These are phyloP conservation scores for Aphrophora alni DNA, from an alignment of 2,888 invertebrate species.

Conservation along the genomic window DNA sequence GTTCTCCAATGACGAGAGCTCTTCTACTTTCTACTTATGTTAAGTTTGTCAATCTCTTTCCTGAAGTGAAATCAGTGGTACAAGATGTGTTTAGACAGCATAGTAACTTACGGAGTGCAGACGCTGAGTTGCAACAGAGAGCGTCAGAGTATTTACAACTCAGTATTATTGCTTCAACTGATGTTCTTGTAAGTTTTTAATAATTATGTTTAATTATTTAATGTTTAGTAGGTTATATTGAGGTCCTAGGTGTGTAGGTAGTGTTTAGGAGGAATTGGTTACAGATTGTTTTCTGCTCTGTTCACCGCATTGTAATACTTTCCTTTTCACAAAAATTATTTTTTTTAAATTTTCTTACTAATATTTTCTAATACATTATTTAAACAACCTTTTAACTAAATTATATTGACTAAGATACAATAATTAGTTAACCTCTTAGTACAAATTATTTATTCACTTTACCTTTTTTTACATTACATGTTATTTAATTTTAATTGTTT, in stretches of 20 bases:
- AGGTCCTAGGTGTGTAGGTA: conserved; percentile 14
- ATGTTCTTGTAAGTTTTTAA: conserved; percentile 74
- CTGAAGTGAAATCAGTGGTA: conserved; percentile 95
- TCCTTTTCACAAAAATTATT: too few relatives aligned
- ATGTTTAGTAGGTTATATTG: background rate
- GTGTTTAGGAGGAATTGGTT: background rate
- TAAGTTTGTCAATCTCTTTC: conserved; percentile 98
- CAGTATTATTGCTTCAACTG: conserved; percentile 94
- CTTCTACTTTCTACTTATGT: conserved; percentile 97
- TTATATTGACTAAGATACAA: too few relatives aligned
- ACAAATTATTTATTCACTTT: too few relatives aligned
- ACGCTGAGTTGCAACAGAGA: conserved; percentile 97
- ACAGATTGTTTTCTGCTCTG: too few relatives aligned
- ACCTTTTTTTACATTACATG: too few relatives aligned
- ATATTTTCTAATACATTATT: too few relatives aligned
- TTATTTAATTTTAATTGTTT: too few relatives aligned
- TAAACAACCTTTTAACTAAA: too few relatives aligned
- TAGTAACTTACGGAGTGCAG: conserved; percentile 95
- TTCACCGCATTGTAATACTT: too few relatives aligned
- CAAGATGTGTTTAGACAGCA: conserved; percentile 94
- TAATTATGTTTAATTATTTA: background rate
- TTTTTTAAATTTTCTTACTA: too few relatives aligned
- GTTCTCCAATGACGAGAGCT: conserved; percentile 96
- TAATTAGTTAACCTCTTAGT: too few relatives aligned
- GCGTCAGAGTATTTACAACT: conserved; percentile 97